A percentile compares a stretch with the other conserved stretches of the same genome.
phyloP scores from a whole-genome alignment of 2,797 vertebrate species.

The Eulemur albifrons region DNA sequence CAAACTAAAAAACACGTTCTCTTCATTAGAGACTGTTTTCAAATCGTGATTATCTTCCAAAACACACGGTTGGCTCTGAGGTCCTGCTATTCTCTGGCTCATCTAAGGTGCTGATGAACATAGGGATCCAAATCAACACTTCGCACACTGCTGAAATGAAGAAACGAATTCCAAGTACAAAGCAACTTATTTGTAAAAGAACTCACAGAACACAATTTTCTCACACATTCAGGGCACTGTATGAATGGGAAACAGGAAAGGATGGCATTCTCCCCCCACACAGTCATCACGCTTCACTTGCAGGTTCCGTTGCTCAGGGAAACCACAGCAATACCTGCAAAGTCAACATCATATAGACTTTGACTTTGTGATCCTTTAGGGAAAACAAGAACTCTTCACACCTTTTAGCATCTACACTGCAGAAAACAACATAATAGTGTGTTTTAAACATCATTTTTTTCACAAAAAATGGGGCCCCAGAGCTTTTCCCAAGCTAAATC shows the following conservation, averaged over 20 bases:
- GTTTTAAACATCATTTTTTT: neutral
- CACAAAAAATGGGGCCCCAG: constrained; percentile 9
- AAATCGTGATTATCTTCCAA: neutral
- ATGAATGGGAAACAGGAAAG: neutral
- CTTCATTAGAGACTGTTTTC: neutral
- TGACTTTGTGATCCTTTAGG: constrained; percentile 62
- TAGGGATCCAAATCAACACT: neutral
- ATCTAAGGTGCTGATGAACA: neutral
- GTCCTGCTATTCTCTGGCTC: neutral
- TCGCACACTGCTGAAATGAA: neutral
- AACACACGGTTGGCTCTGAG: neutral
- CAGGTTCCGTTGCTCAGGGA: constrained; percentile 57
- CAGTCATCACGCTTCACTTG: neutral
- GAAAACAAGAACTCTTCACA: constrained; percentile 63
- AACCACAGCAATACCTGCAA: constrained; percentile 24
- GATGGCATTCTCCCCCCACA: neutral
- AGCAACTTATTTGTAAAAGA: neutral
- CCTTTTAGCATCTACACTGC: constrained; percentile 32
- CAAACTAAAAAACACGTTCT: neutral
- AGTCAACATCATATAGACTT: constrained; percentile 32
- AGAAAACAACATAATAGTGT: constrained; percentile 27
- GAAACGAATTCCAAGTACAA: neutral
- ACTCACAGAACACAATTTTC: neutral
- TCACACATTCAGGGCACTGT: neutral
- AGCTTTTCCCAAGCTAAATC: neutral